A percentile compares a stretch with the other conserved stretches of the same genome.
These are phyloP conservation scores for Eristalis pertinax DNA, from an alignment of 2,888 invertebrate genomes.

Conservation along the genomic window DNA sequence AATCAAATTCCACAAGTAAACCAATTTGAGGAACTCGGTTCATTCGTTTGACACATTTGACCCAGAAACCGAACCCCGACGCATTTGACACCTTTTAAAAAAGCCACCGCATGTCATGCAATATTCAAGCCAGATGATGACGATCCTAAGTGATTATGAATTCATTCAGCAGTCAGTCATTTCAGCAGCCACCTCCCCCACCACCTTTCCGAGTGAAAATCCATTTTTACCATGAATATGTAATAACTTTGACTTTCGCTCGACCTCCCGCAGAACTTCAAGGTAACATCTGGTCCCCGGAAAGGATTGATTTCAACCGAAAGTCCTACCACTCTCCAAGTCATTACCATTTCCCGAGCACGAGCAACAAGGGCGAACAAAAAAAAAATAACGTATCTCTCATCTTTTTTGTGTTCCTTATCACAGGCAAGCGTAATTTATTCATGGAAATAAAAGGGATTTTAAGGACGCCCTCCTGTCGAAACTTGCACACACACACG, in stretches of 20 bases:
- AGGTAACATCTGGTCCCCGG: constrained; percentile 61
- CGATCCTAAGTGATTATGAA: background rate
- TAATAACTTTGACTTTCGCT: constrained; percentile 53
- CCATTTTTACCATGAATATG: constrained; percentile 58
- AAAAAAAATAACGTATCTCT: constrained; percentile 2
- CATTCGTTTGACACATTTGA: background rate
- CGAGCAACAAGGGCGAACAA: background rate
- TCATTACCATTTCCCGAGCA: constrained; percentile 25
- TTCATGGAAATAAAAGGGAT: constrained; percentile 59
- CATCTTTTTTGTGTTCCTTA: constrained; percentile 15
- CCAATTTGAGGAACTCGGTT: background rate
- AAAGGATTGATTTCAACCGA: constrained; percentile 55
- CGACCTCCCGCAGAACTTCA: constrained; percentile 3
- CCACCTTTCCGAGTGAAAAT: background rate
- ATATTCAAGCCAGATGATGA: background rate
- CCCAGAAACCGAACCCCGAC: background rate
- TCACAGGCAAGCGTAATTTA: constrained; percentile 54
- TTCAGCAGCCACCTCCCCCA: background rate
- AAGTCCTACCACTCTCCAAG: constrained; percentile 12
- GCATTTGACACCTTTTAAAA: background rate
- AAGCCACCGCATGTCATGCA: background rate
- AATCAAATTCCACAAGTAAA: background rate
- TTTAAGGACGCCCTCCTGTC: constrained; percentile 5
- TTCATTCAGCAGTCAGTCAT: background rate
- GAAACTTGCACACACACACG: background rate